Base-by-base conservation (phyloP, 2,113 vertebrate species). In the Microcebus jonahi region DNA sequence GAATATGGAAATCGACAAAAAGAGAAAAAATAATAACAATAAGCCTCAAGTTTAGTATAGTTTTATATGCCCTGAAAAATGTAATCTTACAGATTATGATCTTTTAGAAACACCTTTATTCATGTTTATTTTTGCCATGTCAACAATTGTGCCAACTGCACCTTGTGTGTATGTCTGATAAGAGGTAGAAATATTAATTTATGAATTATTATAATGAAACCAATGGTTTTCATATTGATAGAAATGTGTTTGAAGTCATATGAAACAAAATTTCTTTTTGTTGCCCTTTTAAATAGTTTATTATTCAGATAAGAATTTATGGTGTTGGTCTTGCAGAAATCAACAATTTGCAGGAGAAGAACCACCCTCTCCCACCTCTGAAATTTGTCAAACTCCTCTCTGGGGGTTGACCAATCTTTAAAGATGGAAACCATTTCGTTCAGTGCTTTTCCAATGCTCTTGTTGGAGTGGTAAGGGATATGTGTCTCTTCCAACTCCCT, bases 1-100 rank as follows among this genome's bases (percentile, higher is more conserved):
- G 67, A 92, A 91, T 97, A 53, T 73, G 55, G 61, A 90, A 95
- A 92, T 92, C 96, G 88, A 96, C 29, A 96, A 83, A 86, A 75
- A 73, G 17, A 9, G 23, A 75, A 88, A n/a, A 48, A 81, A 53
- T 59, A 85, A 5, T 39, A 79, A 75, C 27, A 83, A 7, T 57
- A 86, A 80, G 50, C 15, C 25, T 88, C n/a, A 82, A 85, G 18
- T 50, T 77, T 76, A 53, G 15, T 42, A 36, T 79, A 67, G 1
- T 63, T 95, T 93, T 86, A 34, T 68, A 70, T 67, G 34, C 10
- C 29, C n/a, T 88, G 45, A 91, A 88, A 90, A 82, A 67, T 82
- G 31, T 79, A 57, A 75, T 57, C n/a, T 82, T 85, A 39, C 71
- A 27, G 77, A 27, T 95, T 88, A 84, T 55, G 45, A 85, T 61